Base-by-base conservation (phyloP, 92 coral and sea anemone genomes). In the Paragorgia papillata region DNA sequence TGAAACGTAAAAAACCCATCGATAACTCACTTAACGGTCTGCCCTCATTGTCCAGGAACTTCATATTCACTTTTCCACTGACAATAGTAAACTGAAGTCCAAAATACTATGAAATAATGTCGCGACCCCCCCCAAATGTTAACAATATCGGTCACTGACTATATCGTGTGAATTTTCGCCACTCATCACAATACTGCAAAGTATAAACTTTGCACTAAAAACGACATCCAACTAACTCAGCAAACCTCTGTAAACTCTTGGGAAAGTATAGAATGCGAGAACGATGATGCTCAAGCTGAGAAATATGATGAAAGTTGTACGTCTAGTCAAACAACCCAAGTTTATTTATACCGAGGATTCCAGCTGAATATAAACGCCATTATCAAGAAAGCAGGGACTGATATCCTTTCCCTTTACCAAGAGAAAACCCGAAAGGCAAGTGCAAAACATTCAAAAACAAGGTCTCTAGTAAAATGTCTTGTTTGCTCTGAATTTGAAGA, bases 401-500 rank as follows among this genome's bases (percentile, higher is more conserved):
- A 49, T 4, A 35, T 64, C 50, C 71, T 64, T 33, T 64, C 20
- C 71, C 21, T 64, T 64, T 10, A 64, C 49, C 50, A 35, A 2
- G 51, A 64, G 28, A 64, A 15, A 64, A 18, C 48, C 2, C 71
- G 51, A 64, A 64, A 31, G 71, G 53, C 49, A 34, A 64, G 71
- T 64, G 71, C 71, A 35, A 32, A 64, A 64, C 49, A 64, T 39
- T 32, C 50, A 64, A 31, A 62, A 64, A 35, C 71, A 61, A 61
- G 39, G 67, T 61, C 22, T 21, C 31, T 61, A 40, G 67, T 61
- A 61, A 61, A 24, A 64, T 64, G 71, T 64, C 71, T 64, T 15
- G 71, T 64, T 64, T 64, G 71, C 35, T 64, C 71, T 64, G 71
- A 64, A 39, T 64, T 64, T 64, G 71, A 64, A 64, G 71, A 64